Percentiles rank a stretch among this genome's conserved stretches.
Evolutionary conservation across 2,888 invertebrate genomes (phyloP).

Genomic region (Muscina levida): DNA sequence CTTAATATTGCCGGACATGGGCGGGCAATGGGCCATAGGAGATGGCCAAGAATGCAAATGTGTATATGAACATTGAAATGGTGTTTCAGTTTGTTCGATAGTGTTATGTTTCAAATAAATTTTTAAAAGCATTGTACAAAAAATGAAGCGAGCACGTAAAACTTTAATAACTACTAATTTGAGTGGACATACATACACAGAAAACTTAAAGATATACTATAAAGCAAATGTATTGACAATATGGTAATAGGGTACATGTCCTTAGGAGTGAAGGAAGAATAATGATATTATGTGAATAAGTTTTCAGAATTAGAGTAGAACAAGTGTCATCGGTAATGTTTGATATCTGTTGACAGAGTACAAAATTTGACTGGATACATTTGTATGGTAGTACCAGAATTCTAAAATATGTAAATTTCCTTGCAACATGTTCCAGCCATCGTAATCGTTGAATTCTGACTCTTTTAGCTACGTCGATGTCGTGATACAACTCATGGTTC

Average conservation of each 20-base stretch:
- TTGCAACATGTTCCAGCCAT: too few relatives aligned
- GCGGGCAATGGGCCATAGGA: not conserved
- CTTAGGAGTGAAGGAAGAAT: not conserved
- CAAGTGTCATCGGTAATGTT: too few relatives aligned
- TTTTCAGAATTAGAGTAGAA: too few relatives aligned
- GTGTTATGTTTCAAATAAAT: slow-evolving; percentile 62
- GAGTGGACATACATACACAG: slow-evolving; percentile 27
- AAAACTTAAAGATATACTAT: slow-evolving; percentile 14
- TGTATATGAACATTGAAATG: slow-evolving; percentile 2
- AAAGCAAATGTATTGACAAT: not conserved
- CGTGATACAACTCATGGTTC: too few relatives aligned
- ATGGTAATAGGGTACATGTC: not conserved
- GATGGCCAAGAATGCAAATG: slow-evolving; percentile 6
- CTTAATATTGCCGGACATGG: slow-evolving; percentile 37
- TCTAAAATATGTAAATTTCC: too few relatives aligned
- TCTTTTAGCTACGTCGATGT: too few relatives aligned
- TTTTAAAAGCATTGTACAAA: slow-evolving; percentile 58
- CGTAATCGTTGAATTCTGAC: too few relatives aligned
- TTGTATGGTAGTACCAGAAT: too few relatives aligned
- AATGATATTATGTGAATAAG: too few relatives aligned
- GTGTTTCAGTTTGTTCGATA: slow-evolving; percentile 27
- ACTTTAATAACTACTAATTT: slow-evolving; percentile 65
- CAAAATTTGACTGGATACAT: too few relatives aligned
- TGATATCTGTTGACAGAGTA: too few relatives aligned
- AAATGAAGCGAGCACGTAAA: slow-evolving; percentile 42